These are phyloP conservation scores for Coreius guichenoti DNA, from an alignment of 2,797 vertebrate genomes.

Conservation along the genomic window DNA sequence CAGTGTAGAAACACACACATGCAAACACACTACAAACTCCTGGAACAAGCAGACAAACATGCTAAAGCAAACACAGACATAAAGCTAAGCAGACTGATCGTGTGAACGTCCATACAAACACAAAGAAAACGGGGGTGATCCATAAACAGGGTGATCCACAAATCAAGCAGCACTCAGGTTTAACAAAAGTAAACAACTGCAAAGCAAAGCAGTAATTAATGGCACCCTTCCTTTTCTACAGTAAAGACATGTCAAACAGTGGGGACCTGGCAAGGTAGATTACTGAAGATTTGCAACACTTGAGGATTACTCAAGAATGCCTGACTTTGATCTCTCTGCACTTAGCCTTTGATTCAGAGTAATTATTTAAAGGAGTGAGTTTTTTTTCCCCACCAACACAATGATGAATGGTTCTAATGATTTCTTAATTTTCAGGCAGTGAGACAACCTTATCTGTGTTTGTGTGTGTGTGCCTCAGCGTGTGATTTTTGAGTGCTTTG, in stretches of 20 bases:
- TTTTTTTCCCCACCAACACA: slow-evolving; percentile 62
- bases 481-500: slow-evolving; percentile 46
- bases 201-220: slow-evolving; percentile 74
- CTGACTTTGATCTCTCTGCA: slow-evolving; percentile 77
- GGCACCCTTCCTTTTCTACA: slow-evolving; percentile 77
- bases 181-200: slow-evolving; percentile 76
- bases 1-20: slow-evolving; percentile 35
- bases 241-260: slow-evolving; percentile 81
- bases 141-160: slow-evolving; percentile 59
- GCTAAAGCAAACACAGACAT: slow-evolving; percentile 68
- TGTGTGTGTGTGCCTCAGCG: slow-evolving; percentile 36
- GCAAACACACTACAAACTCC: slow-evolving; percentile 52
- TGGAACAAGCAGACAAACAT: slow-evolving; percentile 67
- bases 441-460: slow-evolving; percentile 64
- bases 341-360: slow-evolving; percentile 78
- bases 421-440: slow-evolving; percentile 70
- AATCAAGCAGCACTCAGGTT: slow-evolving; percentile 71
- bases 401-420: slow-evolving; percentile 71
- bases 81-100: slow-evolving; percentile 29
- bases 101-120: slow-evolving; percentile 67
- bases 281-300: slow-evolving; percentile 80
- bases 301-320: slow-evolving; percentile 78
- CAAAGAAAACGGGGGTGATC: slow-evolving; percentile 61
- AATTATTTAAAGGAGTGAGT: slow-evolving; percentile 74
- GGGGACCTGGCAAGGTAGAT: slow-evolving; percentile 74